These are phyloP conservation scores for Mus spretus DNA, from an alignment of 2,797 vertebrate species.

Conservation along the genomic window DNA sequence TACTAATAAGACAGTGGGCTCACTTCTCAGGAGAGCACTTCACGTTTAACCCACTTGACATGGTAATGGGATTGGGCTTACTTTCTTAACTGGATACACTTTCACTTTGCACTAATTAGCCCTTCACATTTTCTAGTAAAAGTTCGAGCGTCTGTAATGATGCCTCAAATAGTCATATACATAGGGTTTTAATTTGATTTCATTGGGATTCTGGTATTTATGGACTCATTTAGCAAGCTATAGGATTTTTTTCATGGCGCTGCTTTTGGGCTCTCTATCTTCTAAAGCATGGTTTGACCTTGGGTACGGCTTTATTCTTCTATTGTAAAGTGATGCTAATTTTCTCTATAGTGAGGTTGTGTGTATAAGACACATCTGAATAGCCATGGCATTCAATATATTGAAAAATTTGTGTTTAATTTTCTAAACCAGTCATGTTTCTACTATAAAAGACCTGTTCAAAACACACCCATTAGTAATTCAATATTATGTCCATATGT, in stretches of 20 bases:
- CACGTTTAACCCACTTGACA: slow-evolving; percentile 75
- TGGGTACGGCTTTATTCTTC: neutral
- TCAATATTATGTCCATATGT: neutral
- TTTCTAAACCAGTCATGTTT: neutral
- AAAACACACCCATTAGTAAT: neutral
- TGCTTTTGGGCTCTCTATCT: neutral
- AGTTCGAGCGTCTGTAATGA: slow-evolving; percentile 59
- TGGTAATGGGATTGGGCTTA: slow-evolving; percentile 71
- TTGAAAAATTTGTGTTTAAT: neutral
- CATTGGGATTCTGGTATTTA: slow-evolving; percentile 48
- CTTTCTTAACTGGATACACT: slow-evolving; percentile 70
- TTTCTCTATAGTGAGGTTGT: slow-evolving; percentile 50
- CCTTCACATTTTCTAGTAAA: slow-evolving; percentile 66
- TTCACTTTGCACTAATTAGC: slow-evolving; percentile 75
- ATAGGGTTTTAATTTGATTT: slow-evolving; percentile 60
- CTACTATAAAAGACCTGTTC: neutral
- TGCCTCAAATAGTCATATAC: slow-evolving; percentile 59
- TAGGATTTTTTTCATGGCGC: slow-evolving; percentile 8
- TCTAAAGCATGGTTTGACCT: slow-evolving; percentile 53
- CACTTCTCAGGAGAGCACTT: slow-evolving; percentile 70
- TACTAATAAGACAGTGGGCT: slow-evolving; percentile 63
- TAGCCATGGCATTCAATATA: neutral
- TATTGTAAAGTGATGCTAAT: slow-evolving; percentile 56
- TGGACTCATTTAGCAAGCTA: slow-evolving; percentile 21
- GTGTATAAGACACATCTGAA: neutral